These are phyloP conservation scores for Amyelois transitella DNA, from an alignment of 1,140 invertebrate genomes.

Conservation along the genomic window DNA sequence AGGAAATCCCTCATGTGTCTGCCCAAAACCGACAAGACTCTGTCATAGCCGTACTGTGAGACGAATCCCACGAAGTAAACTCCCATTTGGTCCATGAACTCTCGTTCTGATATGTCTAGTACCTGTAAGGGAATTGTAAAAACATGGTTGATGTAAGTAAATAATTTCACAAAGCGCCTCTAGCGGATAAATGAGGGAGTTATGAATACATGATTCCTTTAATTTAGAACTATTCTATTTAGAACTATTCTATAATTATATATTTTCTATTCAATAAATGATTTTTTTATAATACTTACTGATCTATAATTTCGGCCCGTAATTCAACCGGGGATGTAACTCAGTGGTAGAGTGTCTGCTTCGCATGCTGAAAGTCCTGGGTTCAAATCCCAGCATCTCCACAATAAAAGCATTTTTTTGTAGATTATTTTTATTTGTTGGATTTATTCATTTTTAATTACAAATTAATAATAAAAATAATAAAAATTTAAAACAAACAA, in stretches of 20 bases:
- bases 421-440: neutral
- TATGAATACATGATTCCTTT: too few species aligned
- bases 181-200: too few species aligned
- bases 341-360: constrained; percentile 81
- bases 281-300: neutral
- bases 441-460: neutral
- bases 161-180: too few species aligned
- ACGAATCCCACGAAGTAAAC: constrained; percentile 93
- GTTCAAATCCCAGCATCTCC: constrained; percentile 78
- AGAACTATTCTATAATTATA: too few species aligned
- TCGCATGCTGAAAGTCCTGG: constrained; percentile 82
- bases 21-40: constrained; percentile 91
- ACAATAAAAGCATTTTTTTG: neutral
- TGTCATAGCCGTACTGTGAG: constrained; percentile 96
- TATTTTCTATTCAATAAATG: too few species aligned
- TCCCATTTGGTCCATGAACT: constrained; percentile 94
- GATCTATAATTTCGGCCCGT: constrained; percentile 15
- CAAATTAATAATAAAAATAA: neutral
- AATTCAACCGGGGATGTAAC: constrained; percentile 17
- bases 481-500: neutral
- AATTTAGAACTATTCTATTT: too few species aligned
- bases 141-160: too few species aligned
- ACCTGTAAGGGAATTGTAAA: too few species aligned
- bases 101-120: constrained; percentile 86
- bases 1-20: constrained; percentile 96